phyloP scores from a whole-genome alignment of 1,140 invertebrate species.

The Ganaspis sp. region DNA sequence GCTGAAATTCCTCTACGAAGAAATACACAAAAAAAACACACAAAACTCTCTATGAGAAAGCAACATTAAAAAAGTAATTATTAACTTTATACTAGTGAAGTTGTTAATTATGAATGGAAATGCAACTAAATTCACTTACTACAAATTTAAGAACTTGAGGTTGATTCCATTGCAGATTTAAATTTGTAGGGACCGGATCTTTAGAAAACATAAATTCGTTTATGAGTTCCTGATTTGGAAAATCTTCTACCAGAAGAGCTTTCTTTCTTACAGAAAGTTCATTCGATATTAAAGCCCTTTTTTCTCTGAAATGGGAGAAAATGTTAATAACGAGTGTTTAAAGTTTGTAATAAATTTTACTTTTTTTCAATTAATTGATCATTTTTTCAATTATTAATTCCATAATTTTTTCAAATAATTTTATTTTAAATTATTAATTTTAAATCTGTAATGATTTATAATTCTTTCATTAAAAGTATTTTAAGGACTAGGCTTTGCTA shows the following conservation, averaged over 20 bases:
- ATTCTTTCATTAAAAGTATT: too few species aligned
- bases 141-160: slow-evolving; percentile 84
- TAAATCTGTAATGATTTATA: too few species aligned
- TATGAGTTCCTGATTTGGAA: slow-evolving; percentile 85
- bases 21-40: too few species aligned
- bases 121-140: slow-evolving; percentile 68
- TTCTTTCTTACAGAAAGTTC: slow-evolving; percentile 84
- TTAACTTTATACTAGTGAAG: slow-evolving; percentile 11
- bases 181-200: slow-evolving; percentile 68
- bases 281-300: slow-evolving; percentile 79
- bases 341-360: too few species aligned
- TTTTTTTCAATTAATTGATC: too few species aligned
- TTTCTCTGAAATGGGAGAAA: slow-evolving; percentile 75
- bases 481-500: too few species aligned
- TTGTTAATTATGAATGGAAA: background rate
- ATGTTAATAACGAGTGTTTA: too few species aligned
- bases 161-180: slow-evolving; percentile 80
- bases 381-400: too few species aligned
- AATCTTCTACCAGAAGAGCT: slow-evolving; percentile 79
- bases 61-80: too few species aligned
- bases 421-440: too few species aligned
- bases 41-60: too few species aligned
- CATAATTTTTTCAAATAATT: slow-evolving; percentile 32
- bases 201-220: slow-evolving; percentile 83
- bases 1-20: too few species aligned